Evolutionary conservation across 2,113 vertebrate genomes (phyloP), one percentile per base, ranked within the genome.

Genomic region (Acanthochromis polyacanthus): DNA sequence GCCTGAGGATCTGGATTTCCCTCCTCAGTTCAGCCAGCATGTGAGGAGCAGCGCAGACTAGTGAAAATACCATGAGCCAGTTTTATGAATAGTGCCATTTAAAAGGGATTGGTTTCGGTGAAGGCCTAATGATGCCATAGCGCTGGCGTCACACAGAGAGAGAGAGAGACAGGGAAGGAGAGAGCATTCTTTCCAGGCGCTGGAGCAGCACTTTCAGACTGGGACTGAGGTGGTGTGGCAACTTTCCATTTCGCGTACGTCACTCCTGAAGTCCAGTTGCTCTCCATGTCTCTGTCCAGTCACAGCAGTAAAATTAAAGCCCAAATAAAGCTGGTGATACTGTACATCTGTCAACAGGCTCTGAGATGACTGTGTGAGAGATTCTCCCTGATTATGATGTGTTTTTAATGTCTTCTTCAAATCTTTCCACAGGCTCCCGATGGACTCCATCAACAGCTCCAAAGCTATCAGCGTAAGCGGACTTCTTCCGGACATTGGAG

Each of bases 1-100:
- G 32, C 58, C 9, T 36, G 28, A 76, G 72, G 64, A 36, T 78
- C 74, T 89, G 53, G 72, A 51, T 80, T 80, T 88, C 70, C 64
- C 79, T 65, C 75, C 62, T 40, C 48, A 30, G 76, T 78, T 80
- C 73, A 71, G 75, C 71, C 80, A 78, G 71, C 72, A 75, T 59
- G 62, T 71, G 81, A 88, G 25, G 78, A 67, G 19, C 30, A 10
- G 46, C 17, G 20, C 67, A 59, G 75, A 61, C 79, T 20, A 46
- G 76, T 57, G 74, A 85, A 78, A 74, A 86, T 71, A 73, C 82
- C 71, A 53, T 3, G 17, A 76, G 81, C 62, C 65, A 22, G 23
- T 82, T 90, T 87, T 84, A 92, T 93, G 89, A 93, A 93, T 92
- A 85, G 88, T 79, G 60, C 88, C 77, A 88, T 93, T 92, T 91